A percentile compares a stretch with the other conserved stretches of the same genome.
phyloP scores from a whole-genome alignment of 2,888 invertebrate genomes.

The Asteroscopus sphinx region DNA sequence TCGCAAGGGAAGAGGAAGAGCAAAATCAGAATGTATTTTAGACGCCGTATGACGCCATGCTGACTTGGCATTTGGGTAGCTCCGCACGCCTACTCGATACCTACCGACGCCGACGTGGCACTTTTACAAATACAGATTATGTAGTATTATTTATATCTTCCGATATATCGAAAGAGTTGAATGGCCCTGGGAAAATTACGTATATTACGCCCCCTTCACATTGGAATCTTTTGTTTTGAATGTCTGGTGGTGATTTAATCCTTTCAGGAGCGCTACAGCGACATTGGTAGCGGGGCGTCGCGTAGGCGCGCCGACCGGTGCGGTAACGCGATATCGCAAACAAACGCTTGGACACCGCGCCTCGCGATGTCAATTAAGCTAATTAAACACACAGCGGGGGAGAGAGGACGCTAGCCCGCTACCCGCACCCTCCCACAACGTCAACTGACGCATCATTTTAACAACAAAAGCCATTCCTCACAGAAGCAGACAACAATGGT shows the following conservation, averaged over 20 bases:
- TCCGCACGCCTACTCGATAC: slow-evolving; percentile 64
- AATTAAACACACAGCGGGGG: slow-evolving; percentile 87
- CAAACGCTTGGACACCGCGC: slow-evolving; percentile 88
- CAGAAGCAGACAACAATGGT: slow-evolving; percentile 74
- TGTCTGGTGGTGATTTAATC: slow-evolving; percentile 47
- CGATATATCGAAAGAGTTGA: slow-evolving; percentile 14
- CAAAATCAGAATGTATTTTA: slow-evolving; percentile 75
- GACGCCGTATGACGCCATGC: slow-evolving; percentile 77
- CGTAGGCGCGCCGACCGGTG: slow-evolving; percentile 54
- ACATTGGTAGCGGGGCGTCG: slow-evolving; percentile 55
- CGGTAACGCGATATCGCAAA: slow-evolving; percentile 87
- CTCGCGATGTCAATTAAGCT: slow-evolving; percentile 89
- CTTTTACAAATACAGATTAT: slow-evolving; percentile 60
- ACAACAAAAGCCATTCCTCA: slow-evolving; percentile 80
- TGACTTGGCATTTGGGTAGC: slow-evolving; percentile 70
- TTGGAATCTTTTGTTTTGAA: slow-evolving; percentile 4
- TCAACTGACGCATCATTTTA: slow-evolving; percentile 82
- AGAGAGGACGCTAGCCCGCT: slow-evolving; percentile 69
- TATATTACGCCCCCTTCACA: neutral
- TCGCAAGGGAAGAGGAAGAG: slow-evolving; percentile 75
- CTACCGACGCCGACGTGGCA: slow-evolving; percentile 62
- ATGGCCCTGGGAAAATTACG: too few relatives aligned
- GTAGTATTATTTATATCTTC: slow-evolving; percentile 52
- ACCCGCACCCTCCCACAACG: slow-evolving; percentile 68
- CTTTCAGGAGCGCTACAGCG: slow-evolving; percentile 38